Conservation (phyloP, 1,140 invertebrate species). For the Drosophila sp. region DNA sequence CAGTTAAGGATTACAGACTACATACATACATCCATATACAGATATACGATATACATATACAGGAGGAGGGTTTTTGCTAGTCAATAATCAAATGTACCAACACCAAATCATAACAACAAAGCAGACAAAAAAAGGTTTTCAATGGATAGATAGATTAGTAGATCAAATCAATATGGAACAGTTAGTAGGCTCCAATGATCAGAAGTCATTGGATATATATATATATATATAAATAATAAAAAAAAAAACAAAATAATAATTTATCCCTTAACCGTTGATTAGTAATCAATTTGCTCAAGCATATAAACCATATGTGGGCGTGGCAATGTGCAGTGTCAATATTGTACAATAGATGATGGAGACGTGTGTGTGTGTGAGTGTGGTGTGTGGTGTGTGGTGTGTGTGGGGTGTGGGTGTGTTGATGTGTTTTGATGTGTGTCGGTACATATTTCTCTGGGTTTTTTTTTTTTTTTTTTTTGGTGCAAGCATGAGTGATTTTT, state of each 20-base stretch:
- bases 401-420: conserved; percentile 20
- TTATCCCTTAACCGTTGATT: conserved; percentile 43
- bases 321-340: conserved; percentile 61
- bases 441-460: conserved; percentile 20
- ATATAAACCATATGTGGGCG: conserved; percentile 39
- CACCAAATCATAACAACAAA: conserved; percentile 56
- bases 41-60: conserved; percentile 1
- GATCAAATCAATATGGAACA: conserved; percentile 25
- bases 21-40: neutral
- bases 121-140: conserved; percentile 35
- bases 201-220: conserved; percentile 4
- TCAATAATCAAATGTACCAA: conserved; percentile 18
- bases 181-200: neutral
- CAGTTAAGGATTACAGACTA: conserved; percentile 9
- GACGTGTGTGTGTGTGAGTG: conserved; percentile 21
- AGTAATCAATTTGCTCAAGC: conserved; percentile 68
- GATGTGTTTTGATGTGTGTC: conserved; percentile 19
- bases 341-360: conserved; percentile 41
- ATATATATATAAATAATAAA: conserved; percentile 24
- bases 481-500: conserved; percentile 61
- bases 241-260: conserved; percentile 34
- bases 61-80: neutral
- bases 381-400: conserved; percentile 22
- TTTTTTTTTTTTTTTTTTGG: conserved; percentile 3
- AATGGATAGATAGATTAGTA: conserved; percentile 30